These are phyloP conservation scores for Chrysemys picta DNA, from an alignment of 2,113 vertebrate genomes.

Conservation along the genomic window DNA sequence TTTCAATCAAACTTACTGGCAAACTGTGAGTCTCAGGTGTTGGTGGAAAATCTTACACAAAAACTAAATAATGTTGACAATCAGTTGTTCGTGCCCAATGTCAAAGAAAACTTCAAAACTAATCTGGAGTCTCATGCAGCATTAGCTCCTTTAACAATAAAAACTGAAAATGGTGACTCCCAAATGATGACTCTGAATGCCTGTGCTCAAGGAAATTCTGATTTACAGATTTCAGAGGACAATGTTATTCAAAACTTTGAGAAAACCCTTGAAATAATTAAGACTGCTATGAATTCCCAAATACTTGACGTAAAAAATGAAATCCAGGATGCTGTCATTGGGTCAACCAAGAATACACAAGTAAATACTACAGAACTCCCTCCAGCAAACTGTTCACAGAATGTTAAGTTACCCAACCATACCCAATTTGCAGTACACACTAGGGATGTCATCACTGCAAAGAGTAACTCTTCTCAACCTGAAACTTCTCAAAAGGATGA, in stretches of 20 bases:
- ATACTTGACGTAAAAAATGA: conserved; percentile 80
- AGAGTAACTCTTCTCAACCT: conserved; percentile 67
- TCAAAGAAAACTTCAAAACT: conserved; percentile 83
- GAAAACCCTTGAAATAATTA: conserved; percentile 84
- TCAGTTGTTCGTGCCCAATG: conserved; percentile 86
- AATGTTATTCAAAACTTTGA: conserved; percentile 81
- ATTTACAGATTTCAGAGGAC: conserved; percentile 76
- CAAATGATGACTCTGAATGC: conserved; percentile 75
- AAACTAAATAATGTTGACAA: conserved; percentile 86
- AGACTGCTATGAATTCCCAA: conserved; percentile 82
- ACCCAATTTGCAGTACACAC: conserved; percentile 47
- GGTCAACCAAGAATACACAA: conserved; percentile 70
- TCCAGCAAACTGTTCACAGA: conserved; percentile 51
- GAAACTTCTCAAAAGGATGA: conserved; percentile 78
- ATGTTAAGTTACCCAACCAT: conserved; percentile 42
- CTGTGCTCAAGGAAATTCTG: conserved; percentile 58
- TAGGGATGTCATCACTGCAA: conserved; percentile 34
- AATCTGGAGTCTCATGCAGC: conserved; percentile 65
- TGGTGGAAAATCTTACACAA: conserved; percentile 80
- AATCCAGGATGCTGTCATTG: conserved; percentile 63
- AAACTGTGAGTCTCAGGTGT: conserved; percentile 78
- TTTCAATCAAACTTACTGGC: conserved; percentile 76
- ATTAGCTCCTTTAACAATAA: conserved; percentile 73
- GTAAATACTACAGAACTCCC: conserved; percentile 63
- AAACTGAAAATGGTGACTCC: conserved; percentile 83